These are phyloP conservation scores for Meandrina meandrites DNA, from an alignment of 92 coral and sea anemone species.

Conservation along the genomic window DNA sequence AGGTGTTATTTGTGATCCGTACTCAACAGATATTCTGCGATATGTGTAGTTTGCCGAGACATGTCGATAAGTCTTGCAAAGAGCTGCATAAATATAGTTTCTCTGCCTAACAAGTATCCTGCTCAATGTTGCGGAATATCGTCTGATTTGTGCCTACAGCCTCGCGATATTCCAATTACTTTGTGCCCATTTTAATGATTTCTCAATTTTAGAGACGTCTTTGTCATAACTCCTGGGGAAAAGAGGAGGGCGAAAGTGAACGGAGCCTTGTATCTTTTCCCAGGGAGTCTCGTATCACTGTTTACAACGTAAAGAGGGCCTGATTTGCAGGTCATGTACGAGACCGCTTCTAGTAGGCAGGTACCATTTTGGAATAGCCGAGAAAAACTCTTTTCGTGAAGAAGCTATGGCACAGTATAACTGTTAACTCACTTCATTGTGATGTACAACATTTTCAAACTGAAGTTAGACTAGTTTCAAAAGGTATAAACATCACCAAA, in stretches of 20 bases:
- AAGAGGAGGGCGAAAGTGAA: neutral
- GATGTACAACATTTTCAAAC: neutral
- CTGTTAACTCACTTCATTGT: neutral
- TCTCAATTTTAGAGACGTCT: neutral
- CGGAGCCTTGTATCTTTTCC: neutral
- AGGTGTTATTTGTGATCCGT: no score
- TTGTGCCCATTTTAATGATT: neutral
- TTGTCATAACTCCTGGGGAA: neutral
- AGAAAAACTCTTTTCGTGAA: neutral
- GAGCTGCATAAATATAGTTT: no score
- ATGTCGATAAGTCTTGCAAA: no score
- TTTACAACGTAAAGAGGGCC: no score
- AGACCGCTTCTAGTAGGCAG: neutral
- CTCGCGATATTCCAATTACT: no score
- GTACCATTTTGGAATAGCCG: neutral
- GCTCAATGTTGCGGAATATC: no score
- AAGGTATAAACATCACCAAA: neutral
- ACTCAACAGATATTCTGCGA: no score
- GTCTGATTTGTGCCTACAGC: no score
- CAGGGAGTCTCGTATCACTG: neutral
- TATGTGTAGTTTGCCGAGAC: no score
- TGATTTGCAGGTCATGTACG: no score
- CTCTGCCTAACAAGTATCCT: no score
- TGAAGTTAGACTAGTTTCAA: neutral
- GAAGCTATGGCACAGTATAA: neutral